A percentile compares a stretch with the other conserved stretches of the same genome.
Conservation (phyloP, 2,113 vertebrate species). For the Corythaixoides concolor region DNA sequence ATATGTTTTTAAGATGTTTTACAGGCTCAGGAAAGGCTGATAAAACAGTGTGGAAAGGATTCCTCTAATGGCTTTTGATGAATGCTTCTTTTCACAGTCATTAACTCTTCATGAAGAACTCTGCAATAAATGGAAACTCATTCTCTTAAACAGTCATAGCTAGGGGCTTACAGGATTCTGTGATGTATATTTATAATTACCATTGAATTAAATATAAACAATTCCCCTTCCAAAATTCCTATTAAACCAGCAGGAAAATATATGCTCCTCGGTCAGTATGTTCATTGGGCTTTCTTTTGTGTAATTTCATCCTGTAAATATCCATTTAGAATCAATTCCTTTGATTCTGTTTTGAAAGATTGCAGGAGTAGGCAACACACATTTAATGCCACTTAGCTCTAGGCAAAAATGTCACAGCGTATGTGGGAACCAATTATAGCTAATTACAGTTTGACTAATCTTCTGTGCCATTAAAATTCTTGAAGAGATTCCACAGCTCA, state of each 20-base stretch:
- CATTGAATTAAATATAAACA: neutral
- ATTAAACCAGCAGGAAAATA: neutral
- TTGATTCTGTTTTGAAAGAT: neutral
- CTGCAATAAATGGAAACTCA: neutral
- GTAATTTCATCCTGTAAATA: neutral
- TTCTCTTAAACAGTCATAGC: neutral
- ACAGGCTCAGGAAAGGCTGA: neutral
- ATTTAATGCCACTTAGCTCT: neutral
- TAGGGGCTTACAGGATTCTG: neutral
- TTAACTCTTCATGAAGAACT: neutral
- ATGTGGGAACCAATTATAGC: neutral
- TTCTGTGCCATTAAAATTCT: neutral
- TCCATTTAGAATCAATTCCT: neutral
- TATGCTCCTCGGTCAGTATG: fast-evolving
- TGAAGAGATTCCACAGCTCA: neutral
- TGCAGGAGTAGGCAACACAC: neutral
- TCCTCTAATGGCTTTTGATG: neutral
- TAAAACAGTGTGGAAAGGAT: neutral
- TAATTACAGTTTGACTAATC: slow-evolving; percentile 9
- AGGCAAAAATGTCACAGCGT: neutral
- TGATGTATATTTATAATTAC: neutral
- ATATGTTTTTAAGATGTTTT: neutral
- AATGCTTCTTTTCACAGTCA: neutral
- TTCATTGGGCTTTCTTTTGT: neutral
- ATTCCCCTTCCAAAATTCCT: neutral